phyloP scores from a whole-genome alignment of 2,888 invertebrate genomes.

The Drosophila barbarae region DNA sequence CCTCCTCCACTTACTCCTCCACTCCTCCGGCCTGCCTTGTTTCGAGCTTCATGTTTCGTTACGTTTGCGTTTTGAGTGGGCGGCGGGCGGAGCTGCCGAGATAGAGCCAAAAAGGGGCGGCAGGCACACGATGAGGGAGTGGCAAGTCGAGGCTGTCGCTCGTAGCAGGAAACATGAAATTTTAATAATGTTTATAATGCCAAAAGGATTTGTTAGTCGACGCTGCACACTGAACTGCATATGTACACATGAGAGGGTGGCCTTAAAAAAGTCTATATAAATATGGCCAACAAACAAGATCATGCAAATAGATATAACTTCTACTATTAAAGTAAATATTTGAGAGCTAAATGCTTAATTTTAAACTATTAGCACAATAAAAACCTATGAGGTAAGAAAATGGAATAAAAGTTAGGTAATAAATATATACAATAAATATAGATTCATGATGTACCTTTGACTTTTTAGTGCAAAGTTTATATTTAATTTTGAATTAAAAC shows the following conservation, averaged over 20 bases:
- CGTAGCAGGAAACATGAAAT: conserved; percentile 72
- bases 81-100: conserved; percentile 25
- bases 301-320: neutral
- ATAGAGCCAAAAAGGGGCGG: neutral
- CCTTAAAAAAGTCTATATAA: neutral
- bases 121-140: neutral
- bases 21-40: conserved; percentile 25
- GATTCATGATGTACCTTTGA: neutral
- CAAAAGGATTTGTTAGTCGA: conserved; percentile 74
- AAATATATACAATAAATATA: neutral
- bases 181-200: conserved; percentile 76
- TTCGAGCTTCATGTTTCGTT: conserved; percentile 69
- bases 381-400: neutral
- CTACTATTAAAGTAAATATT: neutral
- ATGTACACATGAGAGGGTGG: conserved; percentile 38
- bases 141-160: conserved; percentile 41
- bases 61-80: conserved; percentile 66
- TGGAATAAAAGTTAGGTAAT: neutral
- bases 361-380: neutral
- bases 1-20: neutral
- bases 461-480: no score
- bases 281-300: neutral
- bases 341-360: neutral
- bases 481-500: neutral
- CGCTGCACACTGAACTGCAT: conserved; percentile 59